Evolutionary conservation across 35 echinoderm and acorn worm species (phyloP).

Genomic region (Lytechinus variegatus): DNA sequence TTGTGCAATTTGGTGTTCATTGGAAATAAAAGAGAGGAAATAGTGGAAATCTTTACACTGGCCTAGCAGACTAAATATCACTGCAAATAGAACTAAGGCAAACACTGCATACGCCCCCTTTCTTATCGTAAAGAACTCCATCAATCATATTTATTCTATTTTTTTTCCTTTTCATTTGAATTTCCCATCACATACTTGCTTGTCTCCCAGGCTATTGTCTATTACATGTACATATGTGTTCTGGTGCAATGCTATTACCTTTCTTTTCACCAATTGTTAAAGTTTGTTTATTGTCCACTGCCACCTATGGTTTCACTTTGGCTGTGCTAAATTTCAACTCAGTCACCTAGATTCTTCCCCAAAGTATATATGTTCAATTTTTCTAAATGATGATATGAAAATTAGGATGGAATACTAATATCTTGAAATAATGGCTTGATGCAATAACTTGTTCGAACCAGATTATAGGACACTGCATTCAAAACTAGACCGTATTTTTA

Average conservation of each 20-base stretch:
- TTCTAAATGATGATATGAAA: no score
- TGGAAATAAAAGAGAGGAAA: neutral
- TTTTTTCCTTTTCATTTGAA: neutral
- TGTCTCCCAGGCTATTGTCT: neutral
- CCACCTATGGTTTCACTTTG: neutral
- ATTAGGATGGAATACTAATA: neutral
- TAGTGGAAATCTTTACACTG: neutral
- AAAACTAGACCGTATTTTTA: no score
- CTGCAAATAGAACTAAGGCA: neutral
- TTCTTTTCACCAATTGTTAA: neutral
- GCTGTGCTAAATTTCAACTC: neutral
- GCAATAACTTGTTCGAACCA: neutral
- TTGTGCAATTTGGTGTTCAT: neutral
- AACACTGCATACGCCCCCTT: constrained; percentile 25
- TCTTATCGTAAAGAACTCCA: neutral
- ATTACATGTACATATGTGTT: neutral
- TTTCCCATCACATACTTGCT: neutral
- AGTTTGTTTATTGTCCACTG: neutral
- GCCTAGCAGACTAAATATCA: constrained; percentile 16
- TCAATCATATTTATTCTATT: constrained; percentile 32
- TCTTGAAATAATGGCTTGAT: neutral
- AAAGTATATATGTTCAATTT: neutral
- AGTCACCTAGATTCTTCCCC: neutral
- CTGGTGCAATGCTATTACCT: neutral
- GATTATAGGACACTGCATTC: no score